These are phyloP conservation scores for Eumaeus atala DNA, from an alignment of 1,140 invertebrate species.

Conservation along the genomic window DNA sequence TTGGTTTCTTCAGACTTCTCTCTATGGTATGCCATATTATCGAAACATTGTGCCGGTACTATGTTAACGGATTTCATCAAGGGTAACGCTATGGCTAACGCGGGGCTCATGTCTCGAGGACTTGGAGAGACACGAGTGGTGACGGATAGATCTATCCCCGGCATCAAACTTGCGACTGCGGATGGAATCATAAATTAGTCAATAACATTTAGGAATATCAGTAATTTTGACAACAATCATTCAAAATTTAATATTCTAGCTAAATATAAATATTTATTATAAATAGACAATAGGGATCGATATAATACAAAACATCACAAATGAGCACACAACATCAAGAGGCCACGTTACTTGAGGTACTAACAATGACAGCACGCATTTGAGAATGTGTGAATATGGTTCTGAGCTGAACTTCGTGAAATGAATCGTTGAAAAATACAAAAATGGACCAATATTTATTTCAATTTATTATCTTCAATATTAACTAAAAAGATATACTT, in stretches of 20 bases:
- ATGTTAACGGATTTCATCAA: slow-evolving; percentile 71
- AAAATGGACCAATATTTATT: no score
- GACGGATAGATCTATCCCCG: slow-evolving; percentile 64
- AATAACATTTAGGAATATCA: not conserved
- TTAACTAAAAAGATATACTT: no score
- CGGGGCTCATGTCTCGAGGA: slow-evolving; percentile 65
- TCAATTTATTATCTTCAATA: no score
- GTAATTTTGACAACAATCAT: no score
- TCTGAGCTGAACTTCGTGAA: no score
- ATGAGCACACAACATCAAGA: slow-evolving; percentile 2
- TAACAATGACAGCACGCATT: not conserved
- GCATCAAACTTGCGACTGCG: slow-evolving; percentile 71
- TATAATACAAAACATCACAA: not conserved
- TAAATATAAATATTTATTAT: no score
- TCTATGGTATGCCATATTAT: slow-evolving; percentile 66
- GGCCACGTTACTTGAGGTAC: not conserved
- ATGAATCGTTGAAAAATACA: no score
- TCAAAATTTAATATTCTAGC: no score
- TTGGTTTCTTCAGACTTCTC: slow-evolving; percentile 49
- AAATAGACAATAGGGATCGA: no score
- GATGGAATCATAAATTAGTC: slow-evolving; percentile 18
- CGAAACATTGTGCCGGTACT: slow-evolving; percentile 65
- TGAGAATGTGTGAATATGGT: no score
- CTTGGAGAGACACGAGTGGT: slow-evolving; percentile 62
- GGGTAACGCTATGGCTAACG: slow-evolving; percentile 61